phyloP scores from a whole-genome alignment of 2,888 invertebrate species.

The Scaptodrosophila latifasciaeformis region DNA sequence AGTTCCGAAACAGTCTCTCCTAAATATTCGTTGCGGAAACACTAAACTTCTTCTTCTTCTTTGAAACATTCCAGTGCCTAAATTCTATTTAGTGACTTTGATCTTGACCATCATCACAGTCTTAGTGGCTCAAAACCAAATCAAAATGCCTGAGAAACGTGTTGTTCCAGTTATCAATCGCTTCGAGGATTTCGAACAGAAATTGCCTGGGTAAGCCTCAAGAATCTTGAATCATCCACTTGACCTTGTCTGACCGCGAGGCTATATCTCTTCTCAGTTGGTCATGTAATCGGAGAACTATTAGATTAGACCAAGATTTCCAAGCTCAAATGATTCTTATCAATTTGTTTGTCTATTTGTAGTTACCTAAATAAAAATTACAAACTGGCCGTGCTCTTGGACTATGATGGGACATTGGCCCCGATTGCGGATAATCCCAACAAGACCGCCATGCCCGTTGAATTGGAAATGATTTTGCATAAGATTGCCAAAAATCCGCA shows the following conservation, averaged over 20 bases:
- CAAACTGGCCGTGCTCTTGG: constrained; percentile 81
- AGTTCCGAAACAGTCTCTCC: too few relatives aligned
- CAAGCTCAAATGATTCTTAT: not conserved
- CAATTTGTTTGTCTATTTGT: not conserved
- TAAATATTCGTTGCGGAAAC: too few relatives aligned
- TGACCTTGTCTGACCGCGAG: constrained; percentile 59
- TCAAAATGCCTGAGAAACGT: constrained; percentile 64
- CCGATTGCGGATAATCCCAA: constrained; percentile 84
- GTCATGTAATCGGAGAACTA: constrained; percentile 40
- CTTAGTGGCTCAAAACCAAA: constrained; percentile 5
- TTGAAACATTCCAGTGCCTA: constrained; percentile 22
- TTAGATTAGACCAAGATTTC: not conserved
- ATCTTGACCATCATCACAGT: too few relatives aligned
- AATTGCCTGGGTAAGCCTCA: constrained; percentile 69
- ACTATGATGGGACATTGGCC: constrained; percentile 85
- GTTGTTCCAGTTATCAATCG: constrained; percentile 60
- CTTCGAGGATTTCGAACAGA: constrained; percentile 66
- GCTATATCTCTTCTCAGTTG: too few relatives aligned
- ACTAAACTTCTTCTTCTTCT: constrained; percentile 11
- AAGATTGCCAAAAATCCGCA: constrained; percentile 81
- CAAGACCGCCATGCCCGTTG: constrained; percentile 80
- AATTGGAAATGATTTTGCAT: constrained; percentile 80
- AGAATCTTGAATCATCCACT: not conserved
- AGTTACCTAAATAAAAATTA: constrained; percentile 77
- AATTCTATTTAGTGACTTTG: constrained; percentile 7